phyloP scores from a whole-genome alignment of 2,113 vertebrate genomes.

The Dicerorhinus sumatrensis region DNA sequence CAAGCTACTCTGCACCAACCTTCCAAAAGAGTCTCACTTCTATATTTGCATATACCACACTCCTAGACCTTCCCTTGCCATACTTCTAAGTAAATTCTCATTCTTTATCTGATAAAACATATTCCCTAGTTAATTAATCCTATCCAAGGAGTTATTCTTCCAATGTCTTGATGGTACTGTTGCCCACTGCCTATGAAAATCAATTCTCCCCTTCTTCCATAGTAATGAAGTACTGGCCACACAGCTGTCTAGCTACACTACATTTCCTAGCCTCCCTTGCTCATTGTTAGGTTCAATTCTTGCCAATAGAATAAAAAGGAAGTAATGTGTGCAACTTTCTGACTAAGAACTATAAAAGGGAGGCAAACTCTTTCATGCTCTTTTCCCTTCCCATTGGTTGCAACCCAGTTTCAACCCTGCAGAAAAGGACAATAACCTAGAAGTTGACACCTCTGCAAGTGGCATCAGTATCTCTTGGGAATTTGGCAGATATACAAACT shows the following conservation, averaged over 20 bases:
- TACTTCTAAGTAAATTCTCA: not conserved
- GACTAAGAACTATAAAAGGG: not conserved
- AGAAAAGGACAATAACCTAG: not conserved
- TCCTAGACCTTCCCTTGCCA: not conserved
- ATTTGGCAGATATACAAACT: not conserved
- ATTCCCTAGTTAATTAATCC: not conserved
- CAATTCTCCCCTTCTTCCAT: not conserved
- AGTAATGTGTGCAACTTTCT: not conserved
- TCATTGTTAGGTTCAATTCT: not conserved
- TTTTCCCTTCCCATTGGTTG: not conserved
- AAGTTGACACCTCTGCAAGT: not conserved
- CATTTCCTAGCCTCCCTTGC: not conserved
- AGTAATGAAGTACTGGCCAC: not conserved
- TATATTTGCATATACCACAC: not conserved
- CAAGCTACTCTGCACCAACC: conserved; percentile 4
- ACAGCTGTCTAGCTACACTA: not conserved
- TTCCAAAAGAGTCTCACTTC: not conserved
- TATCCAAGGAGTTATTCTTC: not conserved
- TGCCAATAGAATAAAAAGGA: not conserved
- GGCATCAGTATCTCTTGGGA: not conserved
- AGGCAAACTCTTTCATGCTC: not conserved
- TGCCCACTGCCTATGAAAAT: not conserved
- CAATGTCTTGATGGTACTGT: not conserved
- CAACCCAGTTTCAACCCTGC: not conserved
- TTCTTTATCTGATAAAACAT: conserved; percentile 33